Percentiles rank a stretch among this genome's conserved stretches.
These are phyloP conservation scores for Anomalospiza imberbis DNA, from an alignment of 2,797 vertebrate species.

Conservation along the genomic window DNA sequence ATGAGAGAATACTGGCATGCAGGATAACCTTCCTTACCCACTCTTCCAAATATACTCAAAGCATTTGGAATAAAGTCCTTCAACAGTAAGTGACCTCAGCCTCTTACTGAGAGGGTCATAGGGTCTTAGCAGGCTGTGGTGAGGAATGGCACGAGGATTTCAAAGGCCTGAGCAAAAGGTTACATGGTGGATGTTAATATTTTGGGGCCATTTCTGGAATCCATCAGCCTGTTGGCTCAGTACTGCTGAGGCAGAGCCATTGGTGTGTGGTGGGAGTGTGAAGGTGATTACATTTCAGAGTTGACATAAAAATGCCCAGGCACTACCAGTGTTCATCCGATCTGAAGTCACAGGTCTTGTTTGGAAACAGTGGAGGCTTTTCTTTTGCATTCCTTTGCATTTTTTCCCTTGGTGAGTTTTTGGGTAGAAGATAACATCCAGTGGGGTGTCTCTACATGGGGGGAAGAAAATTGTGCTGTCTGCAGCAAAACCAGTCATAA, in stretches of 20 bases:
- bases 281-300: background rate
- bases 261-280: no score
- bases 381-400: background rate
- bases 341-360: background rate
- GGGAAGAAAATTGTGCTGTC: background rate
- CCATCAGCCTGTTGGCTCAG: accelerated
- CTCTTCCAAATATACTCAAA: background rate
- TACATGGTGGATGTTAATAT: no score
- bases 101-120: background rate
- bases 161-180: background rate
- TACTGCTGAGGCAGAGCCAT: background rate
- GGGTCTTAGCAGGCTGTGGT: background rate
- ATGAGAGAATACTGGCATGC: background rate
- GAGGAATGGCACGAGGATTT: background rate
- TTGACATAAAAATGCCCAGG: background rate
- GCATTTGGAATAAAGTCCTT: background rate
- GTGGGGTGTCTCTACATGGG: accelerated
- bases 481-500: background rate
- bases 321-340: background rate
- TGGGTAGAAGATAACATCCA: background rate
- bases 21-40: background rate
- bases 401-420: background rate
- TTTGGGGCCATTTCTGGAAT: background rate
- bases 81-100: background rate
- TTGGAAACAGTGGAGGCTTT: background rate